A percentile compares a stretch with the other conserved stretches of the same genome.
These are phyloP conservation scores for Ptiloglossa arizonensis DNA, from an alignment of 1,140 invertebrate species.

Conservation along the genomic window DNA sequence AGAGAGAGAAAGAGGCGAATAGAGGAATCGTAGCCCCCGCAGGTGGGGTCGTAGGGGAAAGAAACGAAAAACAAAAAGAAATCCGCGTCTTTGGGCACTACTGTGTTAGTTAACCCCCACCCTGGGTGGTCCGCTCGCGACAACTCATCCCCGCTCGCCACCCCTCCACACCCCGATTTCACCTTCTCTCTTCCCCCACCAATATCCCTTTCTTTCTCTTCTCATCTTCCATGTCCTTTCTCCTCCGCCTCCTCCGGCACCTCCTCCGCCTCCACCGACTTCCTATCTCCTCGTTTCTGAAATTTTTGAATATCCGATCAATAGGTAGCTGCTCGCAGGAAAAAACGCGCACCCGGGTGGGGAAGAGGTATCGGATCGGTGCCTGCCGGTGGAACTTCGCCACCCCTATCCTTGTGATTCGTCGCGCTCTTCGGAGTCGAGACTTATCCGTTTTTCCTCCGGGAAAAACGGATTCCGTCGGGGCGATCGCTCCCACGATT, in stretches of 20 bases:
- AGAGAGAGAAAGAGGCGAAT: slow-evolving; percentile 58
- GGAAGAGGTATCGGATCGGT: slow-evolving; percentile 64
- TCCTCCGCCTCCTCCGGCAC: slow-evolving; percentile 55
- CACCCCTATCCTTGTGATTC: slow-evolving; percentile 47
- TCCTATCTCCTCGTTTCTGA: slow-evolving; percentile 71
- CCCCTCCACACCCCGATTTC: slow-evolving; percentile 32
- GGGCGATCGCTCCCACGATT: slow-evolving; percentile 32
- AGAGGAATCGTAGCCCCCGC: slow-evolving; percentile 45
- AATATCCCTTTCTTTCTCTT: slow-evolving; percentile 43
- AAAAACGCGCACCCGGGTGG: slow-evolving; percentile 69
- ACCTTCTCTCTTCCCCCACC: slow-evolving; percentile 42
- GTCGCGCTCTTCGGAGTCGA: slow-evolving; percentile 58
- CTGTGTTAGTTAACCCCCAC: slow-evolving; percentile 69
- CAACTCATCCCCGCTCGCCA: slow-evolving; percentile 57
- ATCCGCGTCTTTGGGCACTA: slow-evolving; percentile 71
- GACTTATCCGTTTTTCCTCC: slow-evolving; percentile 57
- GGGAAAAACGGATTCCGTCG: slow-evolving; percentile 28
- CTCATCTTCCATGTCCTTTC: slow-evolving; percentile 55
- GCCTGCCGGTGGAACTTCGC: slow-evolving; percentile 52
- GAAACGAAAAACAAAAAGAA: slow-evolving; percentile 70
- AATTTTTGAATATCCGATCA: slow-evolving; percentile 81
- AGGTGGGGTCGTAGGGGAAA: slow-evolving; percentile 66
- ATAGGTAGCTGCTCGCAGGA: slow-evolving; percentile 75
- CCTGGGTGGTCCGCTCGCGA: slow-evolving; percentile 53
- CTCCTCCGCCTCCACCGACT: slow-evolving; percentile 48